phyloP scores from a whole-genome alignment of 2,797 vertebrate species.

The Semotilus atromaculatus region DNA sequence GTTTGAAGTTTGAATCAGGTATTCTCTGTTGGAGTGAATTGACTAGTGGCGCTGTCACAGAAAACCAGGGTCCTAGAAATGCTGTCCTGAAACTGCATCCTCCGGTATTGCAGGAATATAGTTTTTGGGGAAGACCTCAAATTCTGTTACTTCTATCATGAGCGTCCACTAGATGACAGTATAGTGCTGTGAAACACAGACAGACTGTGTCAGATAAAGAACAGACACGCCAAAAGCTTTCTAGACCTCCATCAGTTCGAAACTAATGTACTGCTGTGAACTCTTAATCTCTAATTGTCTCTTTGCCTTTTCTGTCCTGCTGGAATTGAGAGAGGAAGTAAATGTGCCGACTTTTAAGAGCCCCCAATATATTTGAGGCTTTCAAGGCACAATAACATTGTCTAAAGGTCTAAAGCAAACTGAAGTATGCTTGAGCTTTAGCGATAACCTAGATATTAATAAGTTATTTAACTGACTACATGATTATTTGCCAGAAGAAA shows the following conservation, averaged over 20 bases:
- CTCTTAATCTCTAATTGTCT: background rate
- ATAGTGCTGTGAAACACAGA: background rate
- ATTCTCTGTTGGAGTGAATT: too few species aligned
- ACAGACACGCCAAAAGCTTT: background rate
- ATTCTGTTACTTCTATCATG: background rate
- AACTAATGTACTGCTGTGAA: slow-evolving; percentile 4
- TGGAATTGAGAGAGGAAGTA: background rate
- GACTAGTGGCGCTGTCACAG: too few species aligned
- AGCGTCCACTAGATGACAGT: slow-evolving; percentile 45
- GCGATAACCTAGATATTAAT: background rate
- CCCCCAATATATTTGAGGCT: background rate
- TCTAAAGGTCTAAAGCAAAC: background rate
- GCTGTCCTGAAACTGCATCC: too few species aligned
- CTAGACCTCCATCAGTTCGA: background rate
- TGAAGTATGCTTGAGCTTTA: background rate
- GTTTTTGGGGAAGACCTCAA: background rate
- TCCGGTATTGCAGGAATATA: too few species aligned
- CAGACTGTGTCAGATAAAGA: background rate
- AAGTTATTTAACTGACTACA: background rate
- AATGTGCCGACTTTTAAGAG: background rate
- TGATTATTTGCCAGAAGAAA: background rate
- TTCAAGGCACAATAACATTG: background rate
- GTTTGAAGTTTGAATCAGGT: too few species aligned
- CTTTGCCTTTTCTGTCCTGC: background rate
- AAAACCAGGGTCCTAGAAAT: too few species aligned